Evolutionary conservation across 2,113 vertebrate species (phyloP), one percentile per base, ranked within the genome.

Genomic region (Plecotus auritus): DNA sequence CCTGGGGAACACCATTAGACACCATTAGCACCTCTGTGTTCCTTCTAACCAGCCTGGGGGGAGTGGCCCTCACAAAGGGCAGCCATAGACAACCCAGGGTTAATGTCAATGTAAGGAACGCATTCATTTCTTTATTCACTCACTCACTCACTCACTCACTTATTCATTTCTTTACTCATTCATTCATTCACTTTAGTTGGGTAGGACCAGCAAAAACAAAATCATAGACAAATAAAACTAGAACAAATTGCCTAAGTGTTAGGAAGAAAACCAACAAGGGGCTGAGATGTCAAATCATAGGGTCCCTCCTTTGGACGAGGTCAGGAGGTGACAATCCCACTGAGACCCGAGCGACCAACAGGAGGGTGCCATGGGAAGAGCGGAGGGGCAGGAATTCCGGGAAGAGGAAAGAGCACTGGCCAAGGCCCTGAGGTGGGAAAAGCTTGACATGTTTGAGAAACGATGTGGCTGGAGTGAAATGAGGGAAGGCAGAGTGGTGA

Each of bases 1-100:
- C 40, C 54, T n/a, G 40, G 49, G 1, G 11, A 47, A 42, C 37
- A 14, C 32, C 40, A 64, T 42, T 59, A 2, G 67, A 26, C 11
- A 0, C 30, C 35, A 70, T 51, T 9, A 82, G 78, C 22, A 7
- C 42, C 0, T 0, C 47, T 8, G 5, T 1, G 22, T 18, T n/a
- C 72, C 66, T 80, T 64, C 70, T 56, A 47, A 32, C 42, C 85
- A n/a, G 78, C 42, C 32, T 9, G 1, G 9, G 61, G 35, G 37
- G 26, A 35, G 17, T 0, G 0, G 14, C 64, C 20, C 72, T 76
- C 45, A 13, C 7, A 13, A 30, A 47, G 77, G n/a, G 7, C 72
- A 37, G 89, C 13, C 4, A 0, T 0, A n/a, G 69, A 13, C 1
- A 3, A n/a, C 1, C 22, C 37, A 10, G 66, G 37, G 23, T 20